These are phyloP conservation scores for Acanthisitta chloris DNA, from an alignment of 2,113 vertebrate species.

Conservation along the genomic window DNA sequence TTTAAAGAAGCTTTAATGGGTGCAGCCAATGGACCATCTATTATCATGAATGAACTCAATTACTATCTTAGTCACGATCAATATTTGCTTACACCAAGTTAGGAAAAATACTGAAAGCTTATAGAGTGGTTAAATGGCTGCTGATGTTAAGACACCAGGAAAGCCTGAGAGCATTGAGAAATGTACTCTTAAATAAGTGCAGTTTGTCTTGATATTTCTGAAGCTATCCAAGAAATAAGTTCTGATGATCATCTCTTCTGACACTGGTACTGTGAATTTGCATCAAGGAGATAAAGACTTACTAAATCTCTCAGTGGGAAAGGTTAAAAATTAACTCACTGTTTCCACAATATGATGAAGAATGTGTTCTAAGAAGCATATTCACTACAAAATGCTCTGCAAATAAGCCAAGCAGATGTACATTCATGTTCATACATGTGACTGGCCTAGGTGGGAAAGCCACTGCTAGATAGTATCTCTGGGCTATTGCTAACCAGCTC, in stretches of 20 bases:
- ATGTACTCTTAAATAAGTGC: slow-evolving; percentile 42
- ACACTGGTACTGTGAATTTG: neutral
- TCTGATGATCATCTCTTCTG: slow-evolving; percentile 53
- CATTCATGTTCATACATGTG: neutral
- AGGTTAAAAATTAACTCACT: neutral
- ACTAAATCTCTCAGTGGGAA: neutral
- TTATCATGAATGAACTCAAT: slow-evolving; percentile 68
- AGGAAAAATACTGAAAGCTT: slow-evolving; percentile 63
- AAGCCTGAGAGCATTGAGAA: slow-evolving; percentile 26
- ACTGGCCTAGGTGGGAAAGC: neutral
- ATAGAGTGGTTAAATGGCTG: slow-evolving; percentile 42
- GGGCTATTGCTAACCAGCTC: neutral
- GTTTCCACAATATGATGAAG: neutral
- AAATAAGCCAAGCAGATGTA: neutral
- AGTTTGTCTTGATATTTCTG: slow-evolving; percentile 49
- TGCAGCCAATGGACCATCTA: slow-evolving; percentile 63
- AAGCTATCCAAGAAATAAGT: slow-evolving; percentile 53
- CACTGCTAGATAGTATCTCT: neutral
- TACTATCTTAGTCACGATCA: slow-evolving; percentile 66
- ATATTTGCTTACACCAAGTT: slow-evolving; percentile 68
- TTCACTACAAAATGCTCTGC: neutral
- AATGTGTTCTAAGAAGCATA: neutral
- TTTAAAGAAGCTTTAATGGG: slow-evolving; percentile 65
- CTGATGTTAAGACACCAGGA: slow-evolving; percentile 27
- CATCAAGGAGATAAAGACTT: slow-evolving; percentile 6